Conservation (phyloP, 2,888 invertebrate genomes). For the Acleris holmiana region DNA sequence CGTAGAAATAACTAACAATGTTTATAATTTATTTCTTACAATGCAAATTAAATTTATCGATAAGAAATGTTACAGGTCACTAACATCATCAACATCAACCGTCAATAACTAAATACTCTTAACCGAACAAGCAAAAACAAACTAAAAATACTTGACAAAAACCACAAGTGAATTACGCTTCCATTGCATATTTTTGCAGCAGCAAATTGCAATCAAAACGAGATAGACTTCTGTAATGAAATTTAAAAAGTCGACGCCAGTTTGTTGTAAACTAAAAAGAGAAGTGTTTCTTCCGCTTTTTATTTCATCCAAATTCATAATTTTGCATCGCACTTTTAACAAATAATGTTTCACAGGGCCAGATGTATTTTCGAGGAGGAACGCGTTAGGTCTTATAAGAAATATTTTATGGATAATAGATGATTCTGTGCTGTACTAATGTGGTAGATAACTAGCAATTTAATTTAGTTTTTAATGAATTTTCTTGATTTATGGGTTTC, state of each 20-base stretch:
- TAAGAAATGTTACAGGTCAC: too few species aligned
- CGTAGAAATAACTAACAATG: too few species aligned
- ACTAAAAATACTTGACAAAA: neutral
- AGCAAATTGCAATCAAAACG: constrained; percentile 12
- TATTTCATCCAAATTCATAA: constrained; percentile 13
- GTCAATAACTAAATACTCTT: too few species aligned
- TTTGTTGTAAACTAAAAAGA: constrained; percentile 26
- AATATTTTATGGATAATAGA: neutral
- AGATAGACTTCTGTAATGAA: constrained; percentile 9
- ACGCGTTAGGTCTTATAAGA: neutral
- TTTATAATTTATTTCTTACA: too few species aligned
- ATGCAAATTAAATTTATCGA: too few species aligned
- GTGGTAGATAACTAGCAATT: too few species aligned
- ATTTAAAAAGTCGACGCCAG: constrained; percentile 23
- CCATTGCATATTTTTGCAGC: constrained; percentile 7
- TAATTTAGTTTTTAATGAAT: too few species aligned
- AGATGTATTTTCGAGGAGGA: neutral
- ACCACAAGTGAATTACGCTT: constrained; percentile 1
- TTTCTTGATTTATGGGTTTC: too few species aligned
- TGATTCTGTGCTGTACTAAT: too few species aligned
- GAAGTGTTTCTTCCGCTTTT: constrained; percentile 3
- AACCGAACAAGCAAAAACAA: neutral
- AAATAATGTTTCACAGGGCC: neutral
- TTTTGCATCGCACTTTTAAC: constrained; percentile 2
- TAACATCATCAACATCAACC: too few species aligned